phyloP scores from a whole-genome alignment of 2,888 invertebrate species.

The Acleris cristana region DNA sequence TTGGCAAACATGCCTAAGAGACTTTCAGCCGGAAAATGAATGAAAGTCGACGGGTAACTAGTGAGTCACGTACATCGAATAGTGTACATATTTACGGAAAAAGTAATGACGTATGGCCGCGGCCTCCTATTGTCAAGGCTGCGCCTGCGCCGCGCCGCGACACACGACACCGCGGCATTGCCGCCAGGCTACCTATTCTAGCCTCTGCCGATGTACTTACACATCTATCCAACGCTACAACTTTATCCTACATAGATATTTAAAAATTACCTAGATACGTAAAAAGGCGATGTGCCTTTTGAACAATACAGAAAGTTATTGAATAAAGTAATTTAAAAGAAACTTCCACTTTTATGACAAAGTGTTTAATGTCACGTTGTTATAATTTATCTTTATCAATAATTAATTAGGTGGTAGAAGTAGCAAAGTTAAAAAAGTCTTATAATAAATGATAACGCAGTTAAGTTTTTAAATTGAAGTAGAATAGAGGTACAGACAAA shows the following conservation, averaged over 20 bases:
- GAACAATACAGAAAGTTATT: no score
- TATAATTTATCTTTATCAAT: no score
- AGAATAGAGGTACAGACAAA: no score
- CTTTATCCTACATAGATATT: neutral
- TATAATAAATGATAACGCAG: no score
- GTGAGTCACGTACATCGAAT: conserved; percentile 59
- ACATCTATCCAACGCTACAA: conserved; percentile 12
- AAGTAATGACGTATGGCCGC: conserved; percentile 19
- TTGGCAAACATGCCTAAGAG: conserved; percentile 70
- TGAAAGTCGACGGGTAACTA: conserved; percentile 68
- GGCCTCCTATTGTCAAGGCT: conserved; percentile 34
- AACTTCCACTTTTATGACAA: no score
- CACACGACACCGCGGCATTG: conserved; percentile 33
- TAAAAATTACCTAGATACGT: no score
- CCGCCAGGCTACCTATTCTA: conserved; percentile 27
- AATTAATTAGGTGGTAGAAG: no score
- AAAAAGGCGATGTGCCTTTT: no score
- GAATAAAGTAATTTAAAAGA: no score
- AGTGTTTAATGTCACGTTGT: no score
- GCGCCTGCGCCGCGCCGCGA: conserved; percentile 14
- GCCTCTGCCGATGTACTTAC: conserved; percentile 21
- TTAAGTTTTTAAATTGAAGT: no score
- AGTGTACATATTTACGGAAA: conserved; percentile 44
- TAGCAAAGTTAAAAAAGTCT: no score
- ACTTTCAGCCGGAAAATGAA: conserved; percentile 78